Conservation (phyloP, 1,140 invertebrate species). For the Steinernema khuongi region DNA sequence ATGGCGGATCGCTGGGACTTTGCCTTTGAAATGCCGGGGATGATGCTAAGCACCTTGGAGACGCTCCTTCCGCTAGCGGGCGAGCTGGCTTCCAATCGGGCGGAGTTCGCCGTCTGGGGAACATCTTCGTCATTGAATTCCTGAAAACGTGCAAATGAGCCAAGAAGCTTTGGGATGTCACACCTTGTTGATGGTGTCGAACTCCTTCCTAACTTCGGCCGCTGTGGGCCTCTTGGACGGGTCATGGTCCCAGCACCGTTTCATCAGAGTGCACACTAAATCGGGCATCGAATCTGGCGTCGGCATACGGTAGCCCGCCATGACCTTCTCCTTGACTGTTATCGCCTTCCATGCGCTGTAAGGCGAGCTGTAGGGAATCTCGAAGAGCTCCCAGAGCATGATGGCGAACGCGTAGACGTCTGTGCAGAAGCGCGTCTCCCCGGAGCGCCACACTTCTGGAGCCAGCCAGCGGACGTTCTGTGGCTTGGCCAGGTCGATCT, state of each 20-base stretch:
- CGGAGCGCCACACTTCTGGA: conserved; percentile 34
- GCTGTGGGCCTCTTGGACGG: conserved; percentile 37
- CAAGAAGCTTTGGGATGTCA: neutral
- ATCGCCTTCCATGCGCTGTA: conserved; percentile 35
- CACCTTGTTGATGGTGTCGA: conserved; percentile 37
- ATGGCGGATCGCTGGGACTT: no score
- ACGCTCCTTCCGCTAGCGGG: no score
- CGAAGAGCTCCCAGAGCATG: conserved; percentile 33
- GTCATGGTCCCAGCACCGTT: conserved; percentile 37
- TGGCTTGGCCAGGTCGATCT: conserved; percentile 48
- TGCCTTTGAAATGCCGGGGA: no score
- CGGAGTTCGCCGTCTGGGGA: neutral
- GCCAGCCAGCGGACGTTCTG: conserved; percentile 46
- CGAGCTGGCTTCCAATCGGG: no score
- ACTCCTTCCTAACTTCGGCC: conserved; percentile 27
- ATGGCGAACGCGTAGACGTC: conserved; percentile 31
- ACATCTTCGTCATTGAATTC: neutral
- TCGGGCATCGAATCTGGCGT: conserved; percentile 40
- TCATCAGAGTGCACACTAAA: conserved; percentile 37
- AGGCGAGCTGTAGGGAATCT: conserved; percentile 26
- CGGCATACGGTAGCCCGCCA: conserved; percentile 40
- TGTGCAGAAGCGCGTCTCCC: conserved; percentile 31
- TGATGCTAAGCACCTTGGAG: no score
- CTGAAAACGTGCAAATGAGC: neutral
- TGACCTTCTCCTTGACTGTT: conserved; percentile 43